phyloP scores from a whole-genome alignment of 2,888 invertebrate species.

The Halocaridina rubra region DNA sequence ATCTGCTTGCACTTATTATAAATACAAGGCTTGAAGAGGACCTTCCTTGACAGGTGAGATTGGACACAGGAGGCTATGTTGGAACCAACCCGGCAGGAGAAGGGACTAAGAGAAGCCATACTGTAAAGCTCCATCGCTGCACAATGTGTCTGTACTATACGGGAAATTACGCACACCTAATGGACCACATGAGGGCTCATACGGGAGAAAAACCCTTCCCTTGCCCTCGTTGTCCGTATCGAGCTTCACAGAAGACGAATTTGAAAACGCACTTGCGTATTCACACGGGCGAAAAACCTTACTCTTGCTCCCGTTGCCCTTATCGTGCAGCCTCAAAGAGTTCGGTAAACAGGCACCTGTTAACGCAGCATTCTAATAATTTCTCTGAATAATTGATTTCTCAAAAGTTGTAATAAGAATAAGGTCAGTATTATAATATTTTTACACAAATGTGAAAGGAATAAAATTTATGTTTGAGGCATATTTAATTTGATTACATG shows the following conservation, averaged over 20 bases:
- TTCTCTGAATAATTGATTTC: neutral
- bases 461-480: too few relatives aligned
- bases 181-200: constrained; percentile 60
- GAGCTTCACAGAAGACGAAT: constrained; percentile 60
- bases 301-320: constrained; percentile 39
- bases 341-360: constrained; percentile 37
- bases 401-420: neutral
- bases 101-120: too few relatives aligned
- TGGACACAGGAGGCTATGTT: constrained; percentile 28
- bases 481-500: too few relatives aligned
- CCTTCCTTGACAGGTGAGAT: constrained; percentile 33
- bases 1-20: too few relatives aligned
- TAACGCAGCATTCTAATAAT: constrained; percentile 27
- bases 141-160: constrained; percentile 45
- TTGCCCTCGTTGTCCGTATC: constrained; percentile 57
- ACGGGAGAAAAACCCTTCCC: constrained; percentile 63
- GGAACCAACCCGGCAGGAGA: constrained; percentile 33
- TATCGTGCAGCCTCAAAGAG: constrained; percentile 54
- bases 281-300: constrained; percentile 60
- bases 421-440: neutral
- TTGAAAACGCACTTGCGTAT: constrained; percentile 60
- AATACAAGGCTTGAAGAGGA: too few relatives aligned
- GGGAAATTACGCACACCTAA: constrained; percentile 45
- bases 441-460: too few relatives aligned
- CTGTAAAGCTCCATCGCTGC: constrained; percentile 43